phyloP scores from a whole-genome alignment of 2,113 vertebrate genomes.

The Illadopsis cleaveri region DNA sequence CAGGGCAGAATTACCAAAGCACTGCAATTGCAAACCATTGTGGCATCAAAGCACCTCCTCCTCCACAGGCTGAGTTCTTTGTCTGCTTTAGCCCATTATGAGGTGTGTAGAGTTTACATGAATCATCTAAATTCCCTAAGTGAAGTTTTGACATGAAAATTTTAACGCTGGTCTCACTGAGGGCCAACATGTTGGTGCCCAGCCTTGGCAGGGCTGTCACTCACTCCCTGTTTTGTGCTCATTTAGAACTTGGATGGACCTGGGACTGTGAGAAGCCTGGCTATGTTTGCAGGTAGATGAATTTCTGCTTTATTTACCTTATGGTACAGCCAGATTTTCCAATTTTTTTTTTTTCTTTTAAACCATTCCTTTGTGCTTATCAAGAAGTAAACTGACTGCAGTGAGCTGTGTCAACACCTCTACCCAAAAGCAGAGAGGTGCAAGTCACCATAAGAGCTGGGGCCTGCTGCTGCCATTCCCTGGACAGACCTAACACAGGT shows the following conservation, averaged over 20 bases:
- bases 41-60: background rate
- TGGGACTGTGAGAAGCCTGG: background rate
- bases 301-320: background rate
- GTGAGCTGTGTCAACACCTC: background rate
- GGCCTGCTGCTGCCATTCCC: rapidly evolving
- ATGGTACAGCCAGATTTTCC: background rate
- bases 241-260: background rate
- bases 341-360: background rate
- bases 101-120: background rate
- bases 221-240: background rate
- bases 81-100: background rate
- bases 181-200: background rate
- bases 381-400: background rate
- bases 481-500: background rate
- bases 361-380: background rate
- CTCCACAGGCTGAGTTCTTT: background rate
- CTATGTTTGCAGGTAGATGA: background rate
- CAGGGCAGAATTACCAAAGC: background rate
- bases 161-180: background rate
- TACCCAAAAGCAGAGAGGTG: background rate
- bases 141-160: background rate
- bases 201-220: background rate
- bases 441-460: background rate
- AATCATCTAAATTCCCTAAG: background rate
- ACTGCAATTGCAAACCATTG: background rate